Conservation (phyloP, 2,888 invertebrate species). For the Drosophila setosimentum region DNA sequence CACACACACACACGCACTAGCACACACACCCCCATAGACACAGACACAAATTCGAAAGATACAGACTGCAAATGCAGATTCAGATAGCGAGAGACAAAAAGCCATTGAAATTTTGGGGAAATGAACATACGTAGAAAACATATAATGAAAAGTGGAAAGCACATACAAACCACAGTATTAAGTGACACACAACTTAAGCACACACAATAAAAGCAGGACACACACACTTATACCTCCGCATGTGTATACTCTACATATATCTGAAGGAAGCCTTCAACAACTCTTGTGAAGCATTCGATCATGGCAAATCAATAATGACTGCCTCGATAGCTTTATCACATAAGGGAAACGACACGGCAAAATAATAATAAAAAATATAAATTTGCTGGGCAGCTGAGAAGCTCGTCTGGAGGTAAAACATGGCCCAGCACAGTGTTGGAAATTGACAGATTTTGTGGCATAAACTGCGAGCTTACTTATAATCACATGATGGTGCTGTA, state of each 20-base stretch:
- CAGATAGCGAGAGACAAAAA: constrained; percentile 33
- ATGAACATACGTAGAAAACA: constrained; percentile 54
- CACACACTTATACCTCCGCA: not conserved
- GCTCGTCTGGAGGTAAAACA: not conserved
- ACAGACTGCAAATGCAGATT: constrained; percentile 30
- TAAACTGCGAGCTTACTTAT: not conserved
- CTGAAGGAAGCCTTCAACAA: constrained; percentile 50
- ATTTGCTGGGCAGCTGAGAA: constrained; percentile 25
- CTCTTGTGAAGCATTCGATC: constrained; percentile 70
- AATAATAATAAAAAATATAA: constrained; percentile 21
- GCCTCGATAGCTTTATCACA: constrained; percentile 63
- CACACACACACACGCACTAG: constrained; percentile 31
- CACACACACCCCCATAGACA: constrained; percentile 10
- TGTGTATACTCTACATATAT: not conserved
- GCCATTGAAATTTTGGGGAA: constrained; percentile 60
- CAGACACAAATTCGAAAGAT: not conserved
- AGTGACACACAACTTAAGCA: constrained; percentile 64
- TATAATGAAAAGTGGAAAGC: constrained; percentile 70
- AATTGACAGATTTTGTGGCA: not conserved
- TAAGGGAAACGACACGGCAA: constrained; percentile 22
- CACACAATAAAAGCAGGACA: constrained; percentile 44
- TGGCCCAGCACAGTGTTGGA: constrained; percentile 4
- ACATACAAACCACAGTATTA: constrained; percentile 69
- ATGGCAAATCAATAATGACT: constrained; percentile 76
- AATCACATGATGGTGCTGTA: not conserved